These are phyloP conservation scores for Drosophila greeni DNA, from an alignment of 2,888 invertebrate species.

Conservation along the genomic window DNA sequence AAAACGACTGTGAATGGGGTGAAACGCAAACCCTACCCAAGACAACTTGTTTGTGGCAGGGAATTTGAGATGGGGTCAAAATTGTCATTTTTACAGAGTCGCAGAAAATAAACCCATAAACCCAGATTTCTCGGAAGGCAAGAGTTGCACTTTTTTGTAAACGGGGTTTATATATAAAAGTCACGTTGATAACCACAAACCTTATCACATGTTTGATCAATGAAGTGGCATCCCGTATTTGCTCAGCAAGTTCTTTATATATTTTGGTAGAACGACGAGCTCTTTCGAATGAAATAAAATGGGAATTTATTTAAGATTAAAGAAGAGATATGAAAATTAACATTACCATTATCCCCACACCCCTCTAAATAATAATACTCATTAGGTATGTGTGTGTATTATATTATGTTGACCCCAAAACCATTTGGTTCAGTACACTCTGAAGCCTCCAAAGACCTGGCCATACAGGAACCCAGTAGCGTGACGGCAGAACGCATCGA, in stretches of 20 bases:
- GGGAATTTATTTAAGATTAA: not conserved
- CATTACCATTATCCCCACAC: no score
- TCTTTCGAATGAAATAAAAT: not conserved
- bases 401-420: slow-evolving; percentile 12
- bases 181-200: slow-evolving; percentile 11
- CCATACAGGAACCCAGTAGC: slow-evolving; percentile 19
- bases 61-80: slow-evolving; percentile 20
- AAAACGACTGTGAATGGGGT: slow-evolving; percentile 7
- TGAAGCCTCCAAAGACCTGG: not conserved
- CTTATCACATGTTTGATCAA: slow-evolving; percentile 35
- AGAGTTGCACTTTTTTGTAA: not conserved
- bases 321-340: no score
- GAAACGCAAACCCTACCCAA: slow-evolving; percentile 5
- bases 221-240: slow-evolving; percentile 7
- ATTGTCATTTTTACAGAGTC: slow-evolving; percentile 6
- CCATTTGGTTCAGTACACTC: not conserved
- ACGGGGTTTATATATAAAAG: slow-evolving; percentile 1
- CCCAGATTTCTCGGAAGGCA: slow-evolving; percentile 8
- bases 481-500: slow-evolving; percentile 48
- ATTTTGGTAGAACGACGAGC: not conserved
- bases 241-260: not conserved
- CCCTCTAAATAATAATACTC: not conserved
- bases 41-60: not conserved
- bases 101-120: not conserved
- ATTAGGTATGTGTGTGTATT: not conserved